phyloP scores from a whole-genome alignment of 2,797 vertebrate species.

The Pseudochaenichthys georgianus region DNA sequence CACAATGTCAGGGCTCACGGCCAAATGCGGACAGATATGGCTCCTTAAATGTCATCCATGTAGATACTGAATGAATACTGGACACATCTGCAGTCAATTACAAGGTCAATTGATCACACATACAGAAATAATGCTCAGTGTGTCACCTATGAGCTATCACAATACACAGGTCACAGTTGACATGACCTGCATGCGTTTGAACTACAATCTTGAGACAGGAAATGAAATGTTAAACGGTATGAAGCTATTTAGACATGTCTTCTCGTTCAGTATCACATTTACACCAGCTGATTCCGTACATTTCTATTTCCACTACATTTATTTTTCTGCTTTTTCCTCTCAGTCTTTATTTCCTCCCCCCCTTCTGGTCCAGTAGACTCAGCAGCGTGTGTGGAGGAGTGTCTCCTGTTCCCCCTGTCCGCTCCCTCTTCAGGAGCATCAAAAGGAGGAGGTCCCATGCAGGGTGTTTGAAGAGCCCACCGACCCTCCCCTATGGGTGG shows the following conservation, averaged over 20 bases:
- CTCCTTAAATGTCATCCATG: neutral
- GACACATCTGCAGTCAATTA: neutral
- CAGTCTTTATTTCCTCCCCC: slow-evolving; percentile 26
- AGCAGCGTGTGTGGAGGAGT: slow-evolving; percentile 78
- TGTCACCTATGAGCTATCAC: neutral
- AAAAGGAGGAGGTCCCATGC: slow-evolving; percentile 84
- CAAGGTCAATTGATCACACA: neutral
- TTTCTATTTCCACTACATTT: slow-evolving; percentile 20
- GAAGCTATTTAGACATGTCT: neutral
- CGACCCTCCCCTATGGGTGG: slow-evolving; percentile 84
- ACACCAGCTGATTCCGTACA: slow-evolving; percentile 10
- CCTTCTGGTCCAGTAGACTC: slow-evolving; percentile 68
- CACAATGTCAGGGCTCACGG: neutral
- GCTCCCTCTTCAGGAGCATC: slow-evolving; percentile 84
- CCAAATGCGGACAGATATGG: too few species aligned
- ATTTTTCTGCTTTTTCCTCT: slow-evolving; percentile 29
- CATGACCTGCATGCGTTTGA: slow-evolving; percentile 3
- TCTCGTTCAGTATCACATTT: neutral
- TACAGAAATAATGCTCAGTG: neutral
- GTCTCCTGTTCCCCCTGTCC: slow-evolving; percentile 75
- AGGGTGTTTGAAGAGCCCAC: slow-evolving; percentile 85
- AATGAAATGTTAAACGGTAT: neutral
- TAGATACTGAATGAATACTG: neutral
- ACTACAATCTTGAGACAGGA: neutral
- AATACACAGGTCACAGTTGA: neutral